Base-by-base conservation (phyloP, 2,888 invertebrate species). In the Agapostemon virescens region DNA sequence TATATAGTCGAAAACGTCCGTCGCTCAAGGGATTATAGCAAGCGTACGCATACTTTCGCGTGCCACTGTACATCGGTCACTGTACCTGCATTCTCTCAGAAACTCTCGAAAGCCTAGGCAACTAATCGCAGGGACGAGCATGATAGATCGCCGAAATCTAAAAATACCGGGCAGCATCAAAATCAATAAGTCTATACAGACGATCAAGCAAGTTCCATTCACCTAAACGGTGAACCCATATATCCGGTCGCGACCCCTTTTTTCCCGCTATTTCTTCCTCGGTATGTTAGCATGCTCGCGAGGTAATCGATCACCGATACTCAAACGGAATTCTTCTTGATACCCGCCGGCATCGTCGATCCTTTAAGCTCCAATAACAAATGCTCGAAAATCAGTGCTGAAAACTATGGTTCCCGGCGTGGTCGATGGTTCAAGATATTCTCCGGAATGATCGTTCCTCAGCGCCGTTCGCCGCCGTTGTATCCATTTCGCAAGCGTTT, bases 221-320 rank as follows among this genome's bases (percentile, higher is more conserved):
- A 36, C 72, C 15, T 36, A 52, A 26, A 23, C 40, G 20, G 42
- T n/a, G 23, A 23, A 36, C 63, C 63, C 61, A 74, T 49, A 74
- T 40, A 66, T 61, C 36, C 23, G 38, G 52, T 17, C 67, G n/a
- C n/a, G 13, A 42, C 58, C 40, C 30, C 61, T 70, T 23, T 52
- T 61, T 45, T 64, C 33, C 66, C 40, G 40, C 49, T 23, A 55
- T n/a, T 55, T 55, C 69, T 45, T 36, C 68, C 33, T 20, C 30
- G 15, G 63, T 69, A 11, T 73, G 67, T 77, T 74, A 82, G 78
- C 82, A 78, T 79, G 73, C 68, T 67, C 79, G 82, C 79, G 69
- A 75, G 81, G 87, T 89, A 90, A 91, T 91, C 89, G 90, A 90
- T 91, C 90, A 87, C 86, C 85, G 74, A 76, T 80, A 85, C 86